These are phyloP conservation scores for Hoplostethus atlanticus DNA, from an alignment of 2,797 vertebrate genomes.

Conservation along the genomic window DNA sequence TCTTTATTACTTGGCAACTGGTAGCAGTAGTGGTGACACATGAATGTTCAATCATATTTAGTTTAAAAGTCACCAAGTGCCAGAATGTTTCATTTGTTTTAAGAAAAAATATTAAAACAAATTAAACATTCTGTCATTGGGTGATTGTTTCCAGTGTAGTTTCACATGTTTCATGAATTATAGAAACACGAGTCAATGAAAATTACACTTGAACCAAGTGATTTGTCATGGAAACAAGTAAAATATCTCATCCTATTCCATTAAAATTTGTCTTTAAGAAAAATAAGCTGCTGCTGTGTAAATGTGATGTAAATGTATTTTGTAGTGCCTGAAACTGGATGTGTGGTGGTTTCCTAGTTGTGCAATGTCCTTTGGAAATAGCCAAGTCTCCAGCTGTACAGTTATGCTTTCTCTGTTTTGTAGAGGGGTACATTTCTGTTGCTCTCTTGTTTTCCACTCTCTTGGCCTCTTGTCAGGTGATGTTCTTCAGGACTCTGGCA, in stretches of 20 bases:
- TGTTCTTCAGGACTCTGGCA: slow-evolving; percentile 49
- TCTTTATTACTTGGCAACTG: not conserved
- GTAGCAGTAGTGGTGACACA: not conserved
- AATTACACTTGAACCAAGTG: too few relatives aligned
- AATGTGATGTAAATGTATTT: slow-evolving; percentile 22
- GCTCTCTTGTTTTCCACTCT: slow-evolving; percentile 42
- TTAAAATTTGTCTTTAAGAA: not conserved
- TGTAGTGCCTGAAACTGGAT: slow-evolving; percentile 33
- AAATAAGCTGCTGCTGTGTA: not conserved
- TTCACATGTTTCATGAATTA: too few relatives aligned
- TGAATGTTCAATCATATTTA: not conserved
- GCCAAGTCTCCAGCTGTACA: slow-evolving; percentile 13
- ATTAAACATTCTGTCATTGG: too few relatives aligned
- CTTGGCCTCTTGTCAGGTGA: slow-evolving; percentile 30
- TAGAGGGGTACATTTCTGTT: slow-evolving; percentile 18
- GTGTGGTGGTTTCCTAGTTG: not conserved
- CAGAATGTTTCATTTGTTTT: too few relatives aligned
- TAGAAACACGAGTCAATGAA: too few relatives aligned
- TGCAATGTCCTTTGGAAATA: not conserved
- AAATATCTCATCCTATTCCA: too few relatives aligned
- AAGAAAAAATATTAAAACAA: too few relatives aligned
- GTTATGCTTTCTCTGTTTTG: not conserved
- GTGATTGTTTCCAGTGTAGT: too few relatives aligned
- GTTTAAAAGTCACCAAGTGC: too few relatives aligned
- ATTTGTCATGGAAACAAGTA: too few relatives aligned